Evolutionary conservation across 2,113 vertebrate genomes (phyloP).

Genomic region (Nyctibius bracteatus): DNA sequence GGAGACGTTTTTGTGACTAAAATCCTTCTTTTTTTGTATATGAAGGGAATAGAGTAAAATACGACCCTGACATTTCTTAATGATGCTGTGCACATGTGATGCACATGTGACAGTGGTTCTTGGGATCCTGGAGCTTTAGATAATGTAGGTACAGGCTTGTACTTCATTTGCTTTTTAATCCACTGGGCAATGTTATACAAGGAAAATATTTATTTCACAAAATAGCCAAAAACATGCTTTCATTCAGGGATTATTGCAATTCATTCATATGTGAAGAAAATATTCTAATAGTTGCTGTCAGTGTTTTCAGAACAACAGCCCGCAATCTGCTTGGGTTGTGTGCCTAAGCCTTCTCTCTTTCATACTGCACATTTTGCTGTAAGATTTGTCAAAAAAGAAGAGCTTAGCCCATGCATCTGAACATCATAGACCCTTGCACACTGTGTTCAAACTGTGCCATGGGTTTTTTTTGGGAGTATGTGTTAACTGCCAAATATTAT

Average conservation of each 20-base stretch:
- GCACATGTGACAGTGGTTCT: background rate
- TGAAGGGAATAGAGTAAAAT: constrained; percentile 2
- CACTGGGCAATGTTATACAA: background rate
- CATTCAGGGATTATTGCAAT: background rate
- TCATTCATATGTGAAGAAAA: background rate
- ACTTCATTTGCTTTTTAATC: background rate
- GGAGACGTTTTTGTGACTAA: constrained; percentile 8
- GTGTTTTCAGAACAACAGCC: background rate
- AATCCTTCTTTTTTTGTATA: background rate
- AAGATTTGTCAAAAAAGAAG: background rate
- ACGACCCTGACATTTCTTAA: constrained; percentile 3
- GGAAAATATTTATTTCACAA: constrained; percentile 3
- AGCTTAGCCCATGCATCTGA: background rate
- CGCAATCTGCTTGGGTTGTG: background rate
- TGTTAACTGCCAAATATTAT: constrained; percentile 49
- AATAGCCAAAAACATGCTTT: background rate
- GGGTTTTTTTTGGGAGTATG: background rate
- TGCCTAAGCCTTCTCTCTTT: background rate
- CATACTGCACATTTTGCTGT: background rate
- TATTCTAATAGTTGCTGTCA: background rate
- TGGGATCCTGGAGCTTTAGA: background rate
- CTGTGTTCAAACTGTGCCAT: background rate
- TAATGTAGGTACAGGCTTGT: background rate
- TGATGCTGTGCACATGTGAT: background rate
- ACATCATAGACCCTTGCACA: background rate